These are phyloP conservation scores for Eristalis tenax DNA, from an alignment of 2,888 invertebrate genomes.

Conservation along the genomic window DNA sequence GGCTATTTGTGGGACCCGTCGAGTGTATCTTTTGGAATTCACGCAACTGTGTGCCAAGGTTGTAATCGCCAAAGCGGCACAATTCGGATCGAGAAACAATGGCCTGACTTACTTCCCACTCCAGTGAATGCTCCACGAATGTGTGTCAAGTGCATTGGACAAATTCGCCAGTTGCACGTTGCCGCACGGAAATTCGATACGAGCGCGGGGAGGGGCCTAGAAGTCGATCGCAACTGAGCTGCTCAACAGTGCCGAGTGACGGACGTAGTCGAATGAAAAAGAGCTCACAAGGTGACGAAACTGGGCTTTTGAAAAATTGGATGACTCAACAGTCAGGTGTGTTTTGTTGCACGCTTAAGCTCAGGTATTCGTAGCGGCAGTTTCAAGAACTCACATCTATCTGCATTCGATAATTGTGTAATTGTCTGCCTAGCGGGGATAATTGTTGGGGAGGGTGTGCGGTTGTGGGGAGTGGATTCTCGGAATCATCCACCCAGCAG, in stretches of 20 bases:
- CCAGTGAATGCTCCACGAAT: conserved; percentile 6
- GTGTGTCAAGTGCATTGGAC: conserved; percentile 49
- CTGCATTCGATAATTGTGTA: no score
- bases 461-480: background rate
- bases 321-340: background rate
- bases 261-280: background rate
- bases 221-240: background rate
- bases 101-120: background rate
- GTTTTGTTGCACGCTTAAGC: background rate
- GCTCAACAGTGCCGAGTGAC: no score
- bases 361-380: background rate
- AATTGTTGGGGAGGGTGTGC: background rate
- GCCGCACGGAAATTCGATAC: background rate
- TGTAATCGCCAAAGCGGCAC: background rate
- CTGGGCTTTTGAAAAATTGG: background rate
- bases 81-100: conserved; percentile 14
- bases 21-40: background rate
- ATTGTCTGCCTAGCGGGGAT: background rate
- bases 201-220: background rate
- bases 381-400: background rate
- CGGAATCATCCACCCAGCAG: background rate
- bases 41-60: background rate
- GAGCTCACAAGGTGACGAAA: background rate
- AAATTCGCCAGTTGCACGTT: background rate
- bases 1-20: background rate